Conservation (phyloP, 1,140 invertebrate species). For the Drosophila kikkawai region DNA sequence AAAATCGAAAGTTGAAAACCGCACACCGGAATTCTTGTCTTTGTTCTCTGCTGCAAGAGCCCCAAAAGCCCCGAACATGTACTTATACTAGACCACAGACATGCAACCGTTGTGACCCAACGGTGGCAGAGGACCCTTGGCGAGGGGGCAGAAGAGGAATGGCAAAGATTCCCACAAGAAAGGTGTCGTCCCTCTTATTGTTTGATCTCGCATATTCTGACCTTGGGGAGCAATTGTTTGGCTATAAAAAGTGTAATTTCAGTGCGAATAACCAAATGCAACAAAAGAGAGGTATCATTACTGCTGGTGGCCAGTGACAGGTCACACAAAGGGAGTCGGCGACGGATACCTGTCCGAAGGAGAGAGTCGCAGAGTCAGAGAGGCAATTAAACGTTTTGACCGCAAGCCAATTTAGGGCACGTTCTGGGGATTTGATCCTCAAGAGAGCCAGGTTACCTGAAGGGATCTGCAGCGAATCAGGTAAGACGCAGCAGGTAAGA, state of each 20-base stretch:
- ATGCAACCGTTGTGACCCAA: slow-evolving; percentile 46
- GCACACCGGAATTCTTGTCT: slow-evolving; percentile 44
- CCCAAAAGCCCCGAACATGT: neutral
- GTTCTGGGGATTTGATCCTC: slow-evolving; percentile 19
- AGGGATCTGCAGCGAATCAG: slow-evolving; percentile 62
- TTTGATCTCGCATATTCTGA: slow-evolving; percentile 51
- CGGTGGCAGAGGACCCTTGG: slow-evolving; percentile 5
- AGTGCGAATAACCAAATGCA: slow-evolving; percentile 29
- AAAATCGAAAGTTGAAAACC: slow-evolving; percentile 80
- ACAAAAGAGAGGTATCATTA: slow-evolving; percentile 37
- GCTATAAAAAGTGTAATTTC: slow-evolving; percentile 51
- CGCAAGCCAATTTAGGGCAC: slow-evolving; percentile 82
- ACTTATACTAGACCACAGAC: slow-evolving; percentile 75
- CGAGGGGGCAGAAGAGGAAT: slow-evolving; percentile 9
- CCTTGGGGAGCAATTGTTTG: slow-evolving; percentile 74
- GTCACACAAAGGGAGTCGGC: slow-evolving; percentile 45
- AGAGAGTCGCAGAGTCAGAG: slow-evolving; percentile 6
- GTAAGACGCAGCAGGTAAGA: slow-evolving; percentile 39
- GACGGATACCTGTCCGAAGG: slow-evolving; percentile 7
- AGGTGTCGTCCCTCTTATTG: slow-evolving; percentile 17
- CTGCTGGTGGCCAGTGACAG: slow-evolving; percentile 56
- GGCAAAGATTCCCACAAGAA: slow-evolving; percentile 31
- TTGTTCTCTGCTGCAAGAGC: slow-evolving; percentile 21
- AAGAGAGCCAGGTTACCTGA: slow-evolving; percentile 19
- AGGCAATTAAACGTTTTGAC: slow-evolving; percentile 84